Percentiles rank a stretch among this genome's conserved stretches.
These are phyloP conservation scores for Chrysopilus asiliformis DNA, from an alignment of 2,888 invertebrate genomes.

Conservation along the genomic window DNA sequence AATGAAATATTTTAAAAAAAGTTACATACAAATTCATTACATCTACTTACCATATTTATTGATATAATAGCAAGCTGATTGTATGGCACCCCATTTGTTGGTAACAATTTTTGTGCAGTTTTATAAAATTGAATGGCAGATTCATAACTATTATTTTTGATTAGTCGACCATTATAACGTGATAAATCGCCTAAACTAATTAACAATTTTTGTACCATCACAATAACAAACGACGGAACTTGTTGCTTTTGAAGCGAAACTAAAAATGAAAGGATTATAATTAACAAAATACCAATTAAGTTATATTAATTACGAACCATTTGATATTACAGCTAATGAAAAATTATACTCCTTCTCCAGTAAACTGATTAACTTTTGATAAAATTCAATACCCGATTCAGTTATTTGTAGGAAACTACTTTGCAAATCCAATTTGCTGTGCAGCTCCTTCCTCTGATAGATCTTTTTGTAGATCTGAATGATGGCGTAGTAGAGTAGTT, in stretches of 20 bases:
- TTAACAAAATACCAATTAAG: too few relatives aligned
- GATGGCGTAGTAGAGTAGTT: constrained; percentile 74
- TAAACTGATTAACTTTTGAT: constrained; percentile 56
- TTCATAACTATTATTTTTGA: constrained; percentile 67
- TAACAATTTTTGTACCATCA: constrained; percentile 76
- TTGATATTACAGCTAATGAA: neutral
- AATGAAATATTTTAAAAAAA: constrained; percentile 52
- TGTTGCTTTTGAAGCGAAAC: too few relatives aligned
- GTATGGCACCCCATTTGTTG: constrained; percentile 89
- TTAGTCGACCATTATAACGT: constrained; percentile 76
- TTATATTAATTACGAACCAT: too few relatives aligned
- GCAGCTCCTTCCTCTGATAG: too few relatives aligned
- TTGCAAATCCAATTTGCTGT: too few relatives aligned
- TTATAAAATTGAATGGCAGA: constrained; percentile 77
- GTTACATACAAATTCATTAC: constrained; percentile 3
- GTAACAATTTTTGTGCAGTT: constrained; percentile 85
- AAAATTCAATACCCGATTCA: constrained; percentile 67
- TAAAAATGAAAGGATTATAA: too few relatives aligned
- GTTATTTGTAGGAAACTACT: constrained; percentile 36
- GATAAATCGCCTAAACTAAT: constrained; percentile 86
- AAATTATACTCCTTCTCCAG: constrained; percentile 66
- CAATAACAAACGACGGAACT: constrained; percentile 58
- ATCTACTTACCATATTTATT: constrained; percentile 53
- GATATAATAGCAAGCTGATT: constrained; percentile 89
- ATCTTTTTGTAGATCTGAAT: constrained; percentile 65